A percentile compares a stretch with the other conserved stretches of the same genome.
phyloP scores from a whole-genome alignment of 2,888 invertebrate genomes.

The Lochmaea capreae region DNA sequence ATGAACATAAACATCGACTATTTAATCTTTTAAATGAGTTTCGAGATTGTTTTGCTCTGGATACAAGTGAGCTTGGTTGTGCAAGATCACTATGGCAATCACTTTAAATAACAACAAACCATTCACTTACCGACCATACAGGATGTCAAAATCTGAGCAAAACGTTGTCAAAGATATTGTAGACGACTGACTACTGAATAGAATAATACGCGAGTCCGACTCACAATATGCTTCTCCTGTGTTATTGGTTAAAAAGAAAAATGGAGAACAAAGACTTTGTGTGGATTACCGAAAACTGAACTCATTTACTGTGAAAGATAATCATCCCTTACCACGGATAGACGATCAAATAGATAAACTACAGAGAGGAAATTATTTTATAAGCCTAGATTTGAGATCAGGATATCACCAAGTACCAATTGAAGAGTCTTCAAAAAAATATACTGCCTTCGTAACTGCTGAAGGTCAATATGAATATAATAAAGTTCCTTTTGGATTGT shows the following conservation, averaged over 20 bases:
- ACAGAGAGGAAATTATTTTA: slow-evolving; percentile 43
- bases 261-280: slow-evolving; percentile 42
- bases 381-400: slow-evolving; percentile 41
- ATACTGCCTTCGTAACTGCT: too few species aligned
- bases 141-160: slow-evolving; percentile 46
- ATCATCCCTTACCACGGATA: neutral
- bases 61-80: too few species aligned
- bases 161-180: slow-evolving; percentile 43
- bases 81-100: too few species aligned
- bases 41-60: too few species aligned
- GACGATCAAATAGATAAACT: slow-evolving; percentile 43
- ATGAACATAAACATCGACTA: too few species aligned
- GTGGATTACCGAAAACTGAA: too few species aligned
- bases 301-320: too few species aligned
- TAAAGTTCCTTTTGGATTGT: too few species aligned
- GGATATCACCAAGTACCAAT: too few species aligned
- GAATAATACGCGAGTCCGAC: slow-evolving; percentile 35
- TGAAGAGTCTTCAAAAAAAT: too few species aligned
- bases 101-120: slow-evolving; percentile 13
- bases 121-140: slow-evolving; percentile 34
- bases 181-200: slow-evolving; percentile 32
- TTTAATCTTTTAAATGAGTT: too few species aligned
- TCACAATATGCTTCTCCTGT: slow-evolving; percentile 47
- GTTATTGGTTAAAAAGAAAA: slow-evolving; percentile 47
- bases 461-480: too few species aligned